Percentiles rank a stretch among this genome's conserved stretches.
Evolutionary conservation across 2,888 invertebrate species (phyloP).

Genomic region (Lithophane socia): DNA sequence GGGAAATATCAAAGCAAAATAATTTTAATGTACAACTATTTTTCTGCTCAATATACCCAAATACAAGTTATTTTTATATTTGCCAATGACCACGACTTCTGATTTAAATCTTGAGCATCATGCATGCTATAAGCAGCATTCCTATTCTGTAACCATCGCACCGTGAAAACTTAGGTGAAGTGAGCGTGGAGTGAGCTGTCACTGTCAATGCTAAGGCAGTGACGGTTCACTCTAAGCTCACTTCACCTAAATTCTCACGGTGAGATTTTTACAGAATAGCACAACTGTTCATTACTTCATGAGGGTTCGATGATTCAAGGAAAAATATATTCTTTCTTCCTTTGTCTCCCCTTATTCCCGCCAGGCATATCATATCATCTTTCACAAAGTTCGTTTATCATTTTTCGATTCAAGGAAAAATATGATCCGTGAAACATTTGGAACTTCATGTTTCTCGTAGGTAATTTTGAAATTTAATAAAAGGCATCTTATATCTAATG

Average conservation of each 20-base stretch:
- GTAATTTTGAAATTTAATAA: slow-evolving; percentile 20
- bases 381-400: neutral
- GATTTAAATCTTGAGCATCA: neutral
- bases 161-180: too few relatives aligned
- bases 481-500: slow-evolving; percentile 8
- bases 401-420: neutral
- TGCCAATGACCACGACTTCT: neutral
- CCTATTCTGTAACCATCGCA: too few relatives aligned
- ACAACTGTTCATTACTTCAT: neutral
- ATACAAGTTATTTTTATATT: neutral
- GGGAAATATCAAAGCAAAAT: neutral
- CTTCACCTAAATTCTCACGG: too few relatives aligned
- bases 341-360: neutral
- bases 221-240: too few relatives aligned
- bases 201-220: too few relatives aligned
- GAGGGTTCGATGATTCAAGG: neutral
- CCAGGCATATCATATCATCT: neutral
- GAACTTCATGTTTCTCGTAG: neutral
- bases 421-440: neutral
- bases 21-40: neutral
- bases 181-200: too few relatives aligned
- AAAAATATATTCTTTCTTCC: neutral
- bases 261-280: too few relatives aligned
- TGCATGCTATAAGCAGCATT: neutral
- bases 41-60: too few relatives aligned